Evolutionary conservation across 1,140 invertebrate genomes (phyloP).

Genomic region (Maniola jurtina): DNA sequence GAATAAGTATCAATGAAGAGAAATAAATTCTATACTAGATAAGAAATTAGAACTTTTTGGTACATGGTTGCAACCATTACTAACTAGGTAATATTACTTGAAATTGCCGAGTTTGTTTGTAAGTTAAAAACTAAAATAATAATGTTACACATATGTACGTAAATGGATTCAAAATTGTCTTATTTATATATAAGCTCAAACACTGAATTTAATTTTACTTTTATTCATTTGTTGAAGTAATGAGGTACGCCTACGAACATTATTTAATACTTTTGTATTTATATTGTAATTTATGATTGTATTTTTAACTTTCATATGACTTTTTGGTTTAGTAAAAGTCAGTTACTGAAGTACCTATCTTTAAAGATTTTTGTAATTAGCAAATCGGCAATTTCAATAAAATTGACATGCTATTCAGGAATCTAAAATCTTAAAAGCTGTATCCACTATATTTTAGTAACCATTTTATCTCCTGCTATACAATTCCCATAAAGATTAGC

Average conservation of each 20-base stretch:
- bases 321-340: too few species aligned
- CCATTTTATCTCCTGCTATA: slow-evolving; percentile 56
- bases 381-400: slow-evolving; percentile 39
- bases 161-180: too few species aligned
- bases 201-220: too few species aligned
- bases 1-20: not conserved
- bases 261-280: too few species aligned
- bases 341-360: too few species aligned
- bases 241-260: too few species aligned
- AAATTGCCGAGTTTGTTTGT: slow-evolving; percentile 12
- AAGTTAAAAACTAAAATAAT: not conserved
- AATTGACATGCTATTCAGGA: slow-evolving; percentile 53
- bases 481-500: slow-evolving; percentile 68
- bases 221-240: too few species aligned
- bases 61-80: slow-evolving; percentile 5
- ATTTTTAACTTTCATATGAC: too few species aligned
- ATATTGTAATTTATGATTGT: too few species aligned
- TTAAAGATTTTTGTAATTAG: not conserved
- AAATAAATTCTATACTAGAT: slow-evolving; percentile 20
- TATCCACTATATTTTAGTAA: slow-evolving; percentile 30
- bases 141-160: too few species aligned
- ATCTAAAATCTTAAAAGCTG: slow-evolving; percentile 35
- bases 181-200: too few species aligned
- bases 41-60: slow-evolving; percentile 22
- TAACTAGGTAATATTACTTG: slow-evolving; percentile 6